Evolutionary conservation across 1,140 invertebrate species (phyloP), one percentile per base, ranked within the genome.

Genomic region (Watersipora subatra): DNA sequence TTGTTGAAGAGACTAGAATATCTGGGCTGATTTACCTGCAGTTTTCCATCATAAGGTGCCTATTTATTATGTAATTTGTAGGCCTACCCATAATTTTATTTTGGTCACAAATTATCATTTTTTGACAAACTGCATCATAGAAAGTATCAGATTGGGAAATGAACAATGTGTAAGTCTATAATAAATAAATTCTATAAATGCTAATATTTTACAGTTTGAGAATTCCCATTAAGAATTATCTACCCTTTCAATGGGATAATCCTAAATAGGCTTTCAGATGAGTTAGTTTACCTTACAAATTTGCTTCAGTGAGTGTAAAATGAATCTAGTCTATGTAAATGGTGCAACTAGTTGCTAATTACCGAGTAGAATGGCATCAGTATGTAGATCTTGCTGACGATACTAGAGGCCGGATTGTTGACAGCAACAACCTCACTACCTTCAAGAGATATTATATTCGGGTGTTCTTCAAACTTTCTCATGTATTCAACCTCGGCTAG

Each of bases 281-380:
- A n/a, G n/a, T n/a, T n/a, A n/a, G n/a, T n/a, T n/a, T n/a, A n/a
- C n/a, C n/a, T n/a, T n/a, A n/a, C n/a, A n/a, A n/a, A n/a, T n/a
- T n/a, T n/a, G n/a, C n/a, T n/a, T n/a, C n/a, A n/a, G n/a, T n/a
- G n/a, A n/a, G n/a, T n/a, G n/a, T n/a, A n/a, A n/a, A n/a, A n/a
- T n/a, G n/a, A n/a, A n/a, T n/a, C n/a, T n/a, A n/a, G n/a, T n/a
- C n/a, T n/a, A n/a, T n/a, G n/a, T n/a, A 22, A 58, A 65, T 1
- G 59, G 25, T 25, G 20, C 34, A n/a, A 19, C n/a, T 2, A 59
- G 1, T 28, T 19, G 1, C 28, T 1, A 1, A 63, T 80, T 79
- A 87, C 87, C 70, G 81, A 84, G 76, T 87, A 90, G 78, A 87
- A 91, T 24, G 90, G 90, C 70, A 92, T 78, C 25, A 92, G 81